Evolutionary conservation across 2,888 invertebrate genomes (phyloP), one percentile per base, ranked within the genome.

Genomic region (Hoplodrina ambigua): DNA sequence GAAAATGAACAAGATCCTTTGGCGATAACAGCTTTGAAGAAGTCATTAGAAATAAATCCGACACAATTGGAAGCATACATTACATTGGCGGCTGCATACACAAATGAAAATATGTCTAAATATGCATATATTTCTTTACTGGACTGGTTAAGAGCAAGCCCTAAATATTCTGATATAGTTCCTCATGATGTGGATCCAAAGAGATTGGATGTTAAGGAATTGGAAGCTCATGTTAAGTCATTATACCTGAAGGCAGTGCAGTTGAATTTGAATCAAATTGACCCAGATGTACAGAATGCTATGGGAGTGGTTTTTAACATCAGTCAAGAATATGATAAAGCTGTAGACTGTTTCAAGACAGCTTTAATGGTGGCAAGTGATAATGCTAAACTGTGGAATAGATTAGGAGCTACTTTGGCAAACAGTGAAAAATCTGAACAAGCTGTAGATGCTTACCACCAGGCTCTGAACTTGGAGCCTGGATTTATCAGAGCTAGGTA

Each of bases 1-100:
- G 99, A 99, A 96, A 99, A 99, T 95, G 99, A 99, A 96, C 99
- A 98, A 94, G 99, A 99, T 93, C 98, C 98, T 4, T 96, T 97
- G 83, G 99, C 99, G 13, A 99, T 99, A 86, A 97, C 98, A 57
- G 99, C 99, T 0, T 96, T 99, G 44, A 98, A 98, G 89, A 98
- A 97, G 91, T 99, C 99, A 71, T 90, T 99, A 59, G 96, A 97
- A 69, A 90, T 99, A 66, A 97, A 98, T 75, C 98, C 98, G 0
- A 96, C 96, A 13, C 99, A 99, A 92, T 94, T 98, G 60, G 97
- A 97, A 78, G 99, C 99, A 0, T 96, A 99, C 66, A 98, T 99
- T 97, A 97, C 98, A 0, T 94, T 99, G 66, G 98, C 99, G 49
- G 98, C 99, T 20, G 98, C 99, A 82, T 99, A 99, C 87, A 99